Evolutionary conservation across 2,797 vertebrate species (phyloP).

Genomic region (Hoplostethus atlanticus): DNA sequence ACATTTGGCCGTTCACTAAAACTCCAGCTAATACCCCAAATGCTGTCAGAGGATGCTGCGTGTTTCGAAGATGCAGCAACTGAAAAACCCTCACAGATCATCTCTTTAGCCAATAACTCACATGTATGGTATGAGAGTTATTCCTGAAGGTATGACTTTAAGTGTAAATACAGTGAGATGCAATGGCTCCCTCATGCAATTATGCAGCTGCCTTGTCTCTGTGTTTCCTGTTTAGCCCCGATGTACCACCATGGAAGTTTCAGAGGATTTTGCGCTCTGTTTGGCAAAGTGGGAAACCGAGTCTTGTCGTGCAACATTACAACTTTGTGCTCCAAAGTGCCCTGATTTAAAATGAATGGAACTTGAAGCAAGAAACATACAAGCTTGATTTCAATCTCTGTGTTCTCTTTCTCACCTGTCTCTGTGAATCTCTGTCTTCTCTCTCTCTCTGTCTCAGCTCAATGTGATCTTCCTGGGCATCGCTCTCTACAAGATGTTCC

Average conservation of each 20-base stretch:
- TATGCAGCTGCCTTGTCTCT: conserved; percentile 58
- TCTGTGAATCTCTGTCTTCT: neutral
- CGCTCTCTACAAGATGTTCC: conserved; percentile 99
- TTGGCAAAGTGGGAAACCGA: conserved; percentile 77
- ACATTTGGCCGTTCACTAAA: too few species aligned
- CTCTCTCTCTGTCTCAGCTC: conserved; percentile 83
- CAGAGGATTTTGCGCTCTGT: conserved; percentile 76
- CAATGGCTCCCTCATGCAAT: conserved; percentile 56
- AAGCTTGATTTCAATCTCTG: conserved; percentile 10
- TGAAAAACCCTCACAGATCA: conserved; percentile 6
- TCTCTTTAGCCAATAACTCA: neutral
- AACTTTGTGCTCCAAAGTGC: conserved; percentile 66
- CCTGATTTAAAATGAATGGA: conserved; percentile 77
- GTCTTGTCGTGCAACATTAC: conserved; percentile 41
- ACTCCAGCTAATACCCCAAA: too few species aligned
- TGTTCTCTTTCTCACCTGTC: neutral
- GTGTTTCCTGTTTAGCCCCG: conserved; percentile 39
- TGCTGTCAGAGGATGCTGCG: too few species aligned
- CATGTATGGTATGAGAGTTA: conserved; percentile 11
- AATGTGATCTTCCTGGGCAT: conserved; percentile 99
- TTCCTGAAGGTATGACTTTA: conserved; percentile 50
- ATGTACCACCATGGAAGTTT: conserved; percentile 49
- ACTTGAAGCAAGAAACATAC: conserved; percentile 40
- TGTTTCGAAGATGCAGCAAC: conserved; percentile 16
- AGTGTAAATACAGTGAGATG: conserved; percentile 66